These are phyloP conservation scores for Drosophila macrothrix DNA, from an alignment of 2,888 invertebrate genomes.

Conservation along the genomic window DNA sequence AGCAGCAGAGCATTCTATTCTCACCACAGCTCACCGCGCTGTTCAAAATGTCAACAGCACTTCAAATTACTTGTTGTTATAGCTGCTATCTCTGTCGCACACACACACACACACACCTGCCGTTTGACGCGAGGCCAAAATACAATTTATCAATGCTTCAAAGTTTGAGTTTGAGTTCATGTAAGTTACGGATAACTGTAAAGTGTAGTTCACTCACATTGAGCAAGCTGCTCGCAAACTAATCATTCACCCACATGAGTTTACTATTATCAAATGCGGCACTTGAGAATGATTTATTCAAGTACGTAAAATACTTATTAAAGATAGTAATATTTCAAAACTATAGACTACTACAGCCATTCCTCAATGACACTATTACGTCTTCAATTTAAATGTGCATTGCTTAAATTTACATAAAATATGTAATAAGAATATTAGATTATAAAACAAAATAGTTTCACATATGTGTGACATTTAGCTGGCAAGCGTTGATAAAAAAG, in stretches of 20 bases:
- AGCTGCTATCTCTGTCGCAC: not conserved
- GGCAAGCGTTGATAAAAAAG: constrained; percentile 18
- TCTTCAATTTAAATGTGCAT: not conserved
- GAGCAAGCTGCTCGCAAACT: not conserved
- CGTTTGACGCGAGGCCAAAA: constrained; percentile 1
- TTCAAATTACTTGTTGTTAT: constrained; percentile 5
- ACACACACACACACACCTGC: constrained; percentile 5
- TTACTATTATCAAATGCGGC: not conserved
- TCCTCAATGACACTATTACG: not conserved
- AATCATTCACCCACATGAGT: not conserved
- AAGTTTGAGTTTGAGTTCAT: constrained; percentile 3
- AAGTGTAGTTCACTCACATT: not conserved
- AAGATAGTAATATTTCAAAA: constrained; percentile 1
- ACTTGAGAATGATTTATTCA: constrained; percentile 5
- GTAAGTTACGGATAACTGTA: constrained; percentile 5
- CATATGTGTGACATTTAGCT: constrained; percentile 4
- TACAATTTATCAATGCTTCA: constrained; percentile 19
- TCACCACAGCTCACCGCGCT: constrained; percentile 15
- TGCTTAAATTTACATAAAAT: not conserved
- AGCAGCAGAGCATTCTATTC: not conserved
- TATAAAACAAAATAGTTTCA: not conserved
- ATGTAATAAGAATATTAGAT: not conserved
- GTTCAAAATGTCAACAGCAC: constrained; percentile 1
- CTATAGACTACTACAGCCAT: constrained; percentile 7
- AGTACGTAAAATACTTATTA: constrained; percentile 2